Percentiles rank a stretch among this genome's conserved stretches.
Conservation (phyloP, 1,140 invertebrate genomes). For the Phymastichus coffea region DNA sequence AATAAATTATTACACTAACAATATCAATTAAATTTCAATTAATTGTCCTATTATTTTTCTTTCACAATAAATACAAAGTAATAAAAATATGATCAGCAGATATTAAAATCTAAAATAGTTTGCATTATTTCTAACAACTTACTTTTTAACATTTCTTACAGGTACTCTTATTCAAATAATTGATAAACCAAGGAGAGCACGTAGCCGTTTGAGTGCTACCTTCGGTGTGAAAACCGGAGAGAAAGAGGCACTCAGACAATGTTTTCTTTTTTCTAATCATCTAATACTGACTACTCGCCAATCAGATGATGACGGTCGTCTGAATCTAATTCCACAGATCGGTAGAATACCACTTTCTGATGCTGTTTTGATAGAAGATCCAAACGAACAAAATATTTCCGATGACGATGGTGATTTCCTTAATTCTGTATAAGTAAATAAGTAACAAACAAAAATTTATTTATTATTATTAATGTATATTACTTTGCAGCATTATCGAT, state of each 20-base stretch:
- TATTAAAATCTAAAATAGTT: no score
- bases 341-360: slow-evolving; percentile 84
- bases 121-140: no score
- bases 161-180: slow-evolving; percentile 72
- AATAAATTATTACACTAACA: no score
- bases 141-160: no score
- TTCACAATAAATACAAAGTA: no score
- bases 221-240: slow-evolving; percentile 63
- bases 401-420: slow-evolving; percentile 64
- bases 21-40: no score
- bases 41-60: no score
- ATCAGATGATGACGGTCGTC: slow-evolving; percentile 66
- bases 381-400: slow-evolving; percentile 60
- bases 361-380: slow-evolving; percentile 81
- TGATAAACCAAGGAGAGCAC: slow-evolving; percentile 63
- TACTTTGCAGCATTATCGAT: slow-evolving; percentile 58
- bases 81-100: no score
- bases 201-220: slow-evolving; percentile 61
- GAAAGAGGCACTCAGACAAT: slow-evolving; percentile 76
- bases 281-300: slow-evolving; percentile 76
- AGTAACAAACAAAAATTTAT: not conserved
- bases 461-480: slow-evolving; percentile 33
- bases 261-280: slow-evolving; percentile 88
- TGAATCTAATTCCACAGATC: slow-evolving; percentile 80
- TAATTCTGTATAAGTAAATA: not conserved